These are phyloP conservation scores for Empidonax alnorum DNA, from an alignment of 2,113 vertebrate genomes.

Conservation along the genomic window DNA sequence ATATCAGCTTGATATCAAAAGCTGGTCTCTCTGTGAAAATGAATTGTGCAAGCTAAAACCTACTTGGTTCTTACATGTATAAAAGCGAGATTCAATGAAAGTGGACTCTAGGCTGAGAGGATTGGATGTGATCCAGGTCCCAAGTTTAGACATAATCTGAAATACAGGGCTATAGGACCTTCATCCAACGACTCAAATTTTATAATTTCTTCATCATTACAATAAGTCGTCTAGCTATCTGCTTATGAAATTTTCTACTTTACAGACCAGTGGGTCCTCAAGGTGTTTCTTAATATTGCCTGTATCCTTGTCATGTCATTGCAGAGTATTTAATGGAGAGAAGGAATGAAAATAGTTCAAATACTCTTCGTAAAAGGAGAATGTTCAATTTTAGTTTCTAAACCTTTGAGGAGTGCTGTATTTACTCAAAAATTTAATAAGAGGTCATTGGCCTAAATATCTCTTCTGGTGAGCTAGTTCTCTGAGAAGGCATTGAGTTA, in stretches of 20 bases:
- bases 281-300: not conserved
- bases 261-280: not conserved
- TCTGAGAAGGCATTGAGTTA: not conserved
- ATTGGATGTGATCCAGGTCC: not conserved
- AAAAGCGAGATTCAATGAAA: not conserved
- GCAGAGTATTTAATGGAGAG: not conserved
- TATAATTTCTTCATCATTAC: not conserved
- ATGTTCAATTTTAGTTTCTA: not conserved
- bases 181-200: not conserved
- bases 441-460: not conserved
- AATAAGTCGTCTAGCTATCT: not conserved
- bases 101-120: not conserved
- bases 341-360: not conserved
- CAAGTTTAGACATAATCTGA: not conserved
- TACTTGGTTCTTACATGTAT: not conserved
- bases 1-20: not conserved
- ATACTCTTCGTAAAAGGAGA: not conserved
- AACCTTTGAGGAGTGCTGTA: not conserved
- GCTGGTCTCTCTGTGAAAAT: not conserved
- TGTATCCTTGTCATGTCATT: not conserved
- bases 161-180: not conserved
- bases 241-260: not conserved
- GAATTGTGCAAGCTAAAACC: not conserved
- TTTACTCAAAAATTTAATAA: not conserved
- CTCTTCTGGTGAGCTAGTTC: not conserved